phyloP scores from a whole-genome alignment of 2,113 vertebrate species.

The Halcyon senegalensis region DNA sequence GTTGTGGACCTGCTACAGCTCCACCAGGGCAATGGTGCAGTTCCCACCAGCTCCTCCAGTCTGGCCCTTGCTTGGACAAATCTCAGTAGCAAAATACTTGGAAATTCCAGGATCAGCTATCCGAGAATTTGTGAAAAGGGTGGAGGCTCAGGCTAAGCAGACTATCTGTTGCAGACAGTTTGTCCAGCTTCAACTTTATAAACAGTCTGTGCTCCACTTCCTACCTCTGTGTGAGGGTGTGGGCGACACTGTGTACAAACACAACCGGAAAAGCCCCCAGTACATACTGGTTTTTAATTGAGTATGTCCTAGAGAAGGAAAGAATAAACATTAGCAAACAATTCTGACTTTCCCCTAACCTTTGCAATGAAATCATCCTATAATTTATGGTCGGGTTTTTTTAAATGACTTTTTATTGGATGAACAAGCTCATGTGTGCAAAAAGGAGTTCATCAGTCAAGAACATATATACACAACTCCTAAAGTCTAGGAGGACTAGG shows the following conservation, averaged over 20 bases:
- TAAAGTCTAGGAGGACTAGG: background rate
- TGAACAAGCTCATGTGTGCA: background rate
- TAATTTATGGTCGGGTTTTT: conserved; percentile 38
- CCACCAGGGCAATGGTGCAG: background rate
- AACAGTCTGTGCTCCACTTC: background rate
- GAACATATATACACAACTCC: background rate
- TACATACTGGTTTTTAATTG: background rate
- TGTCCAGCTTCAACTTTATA: background rate
- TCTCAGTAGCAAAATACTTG: background rate
- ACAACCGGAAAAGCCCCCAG: background rate
- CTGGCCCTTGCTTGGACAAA: background rate
- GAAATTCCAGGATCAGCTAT: background rate
- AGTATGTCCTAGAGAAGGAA: background rate
- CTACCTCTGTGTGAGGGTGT: background rate
- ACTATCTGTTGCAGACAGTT: background rate
- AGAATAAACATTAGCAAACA: conserved; percentile 49
- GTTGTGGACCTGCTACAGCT: background rate
- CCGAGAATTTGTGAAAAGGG: background rate
- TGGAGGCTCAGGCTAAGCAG: background rate
- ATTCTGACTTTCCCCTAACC: conserved; percentile 16
- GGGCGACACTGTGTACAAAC: background rate
- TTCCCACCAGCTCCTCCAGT: background rate
- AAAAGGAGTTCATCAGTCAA: conserved; percentile 6
- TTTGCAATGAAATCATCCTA: conserved; percentile 25
- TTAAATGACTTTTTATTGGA: conserved; percentile 15